These are phyloP conservation scores for Hemiprocne comata DNA, from an alignment of 2,113 vertebrate genomes.

Conservation along the genomic window DNA sequence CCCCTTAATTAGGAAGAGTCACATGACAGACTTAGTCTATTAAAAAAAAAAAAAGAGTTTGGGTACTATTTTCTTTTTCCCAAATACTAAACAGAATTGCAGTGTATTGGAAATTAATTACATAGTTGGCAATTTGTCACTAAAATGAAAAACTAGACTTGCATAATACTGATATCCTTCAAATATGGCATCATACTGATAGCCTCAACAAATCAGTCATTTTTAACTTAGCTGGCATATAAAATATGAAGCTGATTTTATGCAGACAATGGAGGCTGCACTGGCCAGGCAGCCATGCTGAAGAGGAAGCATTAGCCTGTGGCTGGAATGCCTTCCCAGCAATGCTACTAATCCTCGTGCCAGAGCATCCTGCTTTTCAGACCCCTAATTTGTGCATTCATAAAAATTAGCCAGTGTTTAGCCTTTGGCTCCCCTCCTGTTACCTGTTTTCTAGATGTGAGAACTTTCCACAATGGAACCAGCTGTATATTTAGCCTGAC, in stretches of 20 bases:
- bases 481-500: neutral
- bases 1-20: neutral
- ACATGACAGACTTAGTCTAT: neutral
- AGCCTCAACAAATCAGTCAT: neutral
- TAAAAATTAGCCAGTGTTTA: neutral
- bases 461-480: neutral
- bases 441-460: neutral
- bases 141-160: neutral
- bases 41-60: neutral
- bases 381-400: neutral
- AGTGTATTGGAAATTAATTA: neutral
- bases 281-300: neutral
- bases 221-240: neutral
- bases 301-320: fast-evolving
- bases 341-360: neutral
- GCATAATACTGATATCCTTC: neutral
- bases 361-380: neutral
- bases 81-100: neutral
- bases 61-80: neutral
- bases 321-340: neutral
- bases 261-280: neutral
- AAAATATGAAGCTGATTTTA: neutral
- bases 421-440: neutral
- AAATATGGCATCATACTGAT: neutral
- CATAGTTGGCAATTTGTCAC: neutral